Evolutionary conservation across 2,797 vertebrate genomes (phyloP), one percentile per base, ranked within the genome.

Genomic region (Cottoperca gobio): DNA sequence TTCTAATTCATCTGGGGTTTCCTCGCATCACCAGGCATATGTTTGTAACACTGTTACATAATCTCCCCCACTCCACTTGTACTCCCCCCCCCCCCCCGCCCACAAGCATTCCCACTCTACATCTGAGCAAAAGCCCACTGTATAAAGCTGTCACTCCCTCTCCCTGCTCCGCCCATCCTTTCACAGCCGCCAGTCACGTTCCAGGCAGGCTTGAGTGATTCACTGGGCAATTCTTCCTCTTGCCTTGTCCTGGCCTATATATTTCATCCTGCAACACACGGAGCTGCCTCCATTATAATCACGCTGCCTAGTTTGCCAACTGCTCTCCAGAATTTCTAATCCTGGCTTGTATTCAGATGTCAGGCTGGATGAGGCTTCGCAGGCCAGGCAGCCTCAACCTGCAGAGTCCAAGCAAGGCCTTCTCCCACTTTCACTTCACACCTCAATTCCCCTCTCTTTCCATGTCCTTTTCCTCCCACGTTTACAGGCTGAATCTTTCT

Each of bases 101-200:
- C 82, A 87, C 83, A 57, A 84, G 62, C 78, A 67, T 54, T 79
- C 70, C 75, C 72, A 78, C 85, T 87, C 83, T 50, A 80, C 82
- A 87, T 86, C 89, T 87, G 88, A 88, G 90, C 90, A 89, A 89
- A 89, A 90, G 89, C 69, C 74, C 82, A 79, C 82, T 73, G 85
- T 82, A 86, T 76, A 66, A 81, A 86, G 83, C 85, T 73, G 76
- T 67, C 83, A 50, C 75, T 68, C 69, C 75, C 66, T 33, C 74
- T 66, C 14, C 45, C 19, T n/a, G 39, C 82, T 42, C 81, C 66
- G 21, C 79, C 88, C 79, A 77, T 71, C 76, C 73, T 76, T 78
- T 83, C 72, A 84, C 73, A 57, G 83, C 88, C 67, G 86, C 83
- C 87, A 82, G 86, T 93, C 89, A 89, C 78, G 78, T 92, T 91